Base-by-base conservation (phyloP, 2,797 vertebrate genomes). In the Dromococcyx pavoninus region DNA sequence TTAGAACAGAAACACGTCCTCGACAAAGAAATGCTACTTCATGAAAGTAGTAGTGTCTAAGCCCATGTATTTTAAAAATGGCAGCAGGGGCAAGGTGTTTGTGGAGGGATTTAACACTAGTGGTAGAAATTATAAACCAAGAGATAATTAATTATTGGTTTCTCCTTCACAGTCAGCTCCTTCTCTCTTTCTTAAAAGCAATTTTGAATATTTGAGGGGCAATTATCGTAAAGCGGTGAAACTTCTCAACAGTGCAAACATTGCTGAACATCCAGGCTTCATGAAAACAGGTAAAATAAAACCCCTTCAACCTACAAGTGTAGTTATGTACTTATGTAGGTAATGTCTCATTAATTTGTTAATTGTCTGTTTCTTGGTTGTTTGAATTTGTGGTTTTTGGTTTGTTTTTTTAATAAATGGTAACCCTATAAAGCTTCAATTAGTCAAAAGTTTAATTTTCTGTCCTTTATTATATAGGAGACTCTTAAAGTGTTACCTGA, bases 201-300 rank as follows among this genome's bases (percentile, higher is more conserved):
- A 99, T 96, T 99, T 99, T 97, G 99, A 99, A 91, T 99, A 99
- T 97, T 97, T 99, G 97, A 98, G 99, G 97, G 99, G 99, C 96
- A 99, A 99, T 98, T 99, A 99, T 93, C 98, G 99, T 56, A 99
- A 99, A 98, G 99, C 99, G 2, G 99, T 99, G 88, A 99, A 99
- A 95, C 98, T 99, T 39, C 92, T 99, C 65, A 99, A 99, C 97
- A 99, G 99, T 89, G 99, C 99, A 90, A 99, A 99, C 97, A 99
- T 99, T 54, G 98, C 99, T 56, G 99, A 99, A 82, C 99, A 99
- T 91, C 99, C 99, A 43, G 99, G 99, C 89, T 99, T 99, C 88
- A 98, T 99, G 96, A 99, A 99, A 98, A 99, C 99, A 95, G 99
- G 99, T 99, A 98, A 97, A 86, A 62, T 25, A 57, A 57, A 74